A percentile compares a stretch with the other conserved stretches of the same genome.
Evolutionary conservation across 2,797 vertebrate species (phyloP).

Genomic region (Ficedula albicollis): DNA sequence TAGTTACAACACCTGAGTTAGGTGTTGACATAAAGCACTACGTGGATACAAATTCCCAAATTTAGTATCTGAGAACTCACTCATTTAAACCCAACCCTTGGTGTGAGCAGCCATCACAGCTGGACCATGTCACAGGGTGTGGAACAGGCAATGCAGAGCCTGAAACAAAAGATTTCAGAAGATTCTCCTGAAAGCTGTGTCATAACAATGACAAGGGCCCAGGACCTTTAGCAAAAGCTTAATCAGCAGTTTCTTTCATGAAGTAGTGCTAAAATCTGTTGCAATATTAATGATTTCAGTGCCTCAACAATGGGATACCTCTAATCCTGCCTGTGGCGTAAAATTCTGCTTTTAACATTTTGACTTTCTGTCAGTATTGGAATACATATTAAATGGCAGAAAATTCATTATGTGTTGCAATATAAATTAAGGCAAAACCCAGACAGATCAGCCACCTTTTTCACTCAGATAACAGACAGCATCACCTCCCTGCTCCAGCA

Average conservation of each 20-base stretch:
- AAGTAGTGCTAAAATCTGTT: background rate
- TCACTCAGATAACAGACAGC: background rate
- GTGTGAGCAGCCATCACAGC: background rate
- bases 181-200: background rate
- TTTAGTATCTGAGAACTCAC: background rate
- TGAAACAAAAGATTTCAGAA: background rate
- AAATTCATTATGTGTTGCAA: background rate
- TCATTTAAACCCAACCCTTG: background rate
- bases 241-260: background rate
- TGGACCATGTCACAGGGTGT: accelerated
- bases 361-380: background rate
- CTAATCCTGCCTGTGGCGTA: background rate
- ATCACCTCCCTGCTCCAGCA: background rate
- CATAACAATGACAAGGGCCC: background rate
- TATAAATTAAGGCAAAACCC: background rate
- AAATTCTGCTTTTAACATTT: slow-evolving; percentile 6
- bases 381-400: background rate
- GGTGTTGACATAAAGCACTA: background rate
- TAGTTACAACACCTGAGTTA: background rate
- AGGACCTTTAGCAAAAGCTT: background rate
- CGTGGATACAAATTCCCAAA: background rate
- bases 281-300: background rate
- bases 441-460: background rate
- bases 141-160: background rate
- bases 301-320: background rate